These are phyloP conservation scores for Manacus vitellinus DNA, from an alignment of 2,113 vertebrate species.

Conservation along the genomic window DNA sequence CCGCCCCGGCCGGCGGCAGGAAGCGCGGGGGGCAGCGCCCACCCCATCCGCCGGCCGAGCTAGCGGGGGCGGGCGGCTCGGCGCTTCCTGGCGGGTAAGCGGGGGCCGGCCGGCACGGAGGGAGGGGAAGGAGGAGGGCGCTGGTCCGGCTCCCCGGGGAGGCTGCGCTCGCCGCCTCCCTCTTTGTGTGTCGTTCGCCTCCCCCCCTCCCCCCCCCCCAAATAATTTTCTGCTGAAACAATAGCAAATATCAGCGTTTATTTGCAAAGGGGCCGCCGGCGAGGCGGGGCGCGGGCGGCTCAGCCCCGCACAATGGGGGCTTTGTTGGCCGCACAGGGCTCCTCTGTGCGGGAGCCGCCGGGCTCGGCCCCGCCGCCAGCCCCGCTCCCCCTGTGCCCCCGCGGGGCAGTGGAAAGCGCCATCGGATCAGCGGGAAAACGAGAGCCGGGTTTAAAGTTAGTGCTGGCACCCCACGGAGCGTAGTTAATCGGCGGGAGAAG, in stretches of 20 bases:
- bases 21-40: background rate
- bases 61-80: background rate
- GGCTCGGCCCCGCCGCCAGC: background rate
- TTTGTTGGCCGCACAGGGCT: constrained; percentile 18
- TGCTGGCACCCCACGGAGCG: background rate
- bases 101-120: background rate
- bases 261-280: constrained; percentile 1
- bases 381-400: background rate
- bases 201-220: accelerated
- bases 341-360: background rate
- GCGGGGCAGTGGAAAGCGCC: background rate
- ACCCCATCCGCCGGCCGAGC: background rate
- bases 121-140: background rate
- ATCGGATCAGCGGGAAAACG: accelerated
- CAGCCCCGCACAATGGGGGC: background rate
- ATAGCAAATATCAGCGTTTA: constrained; percentile 10
- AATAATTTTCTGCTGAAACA: background rate
- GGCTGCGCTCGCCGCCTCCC: background rate
- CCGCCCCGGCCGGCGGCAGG: background rate
- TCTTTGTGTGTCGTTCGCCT: background rate
- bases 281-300: background rate
- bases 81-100: constrained; percentile 27
- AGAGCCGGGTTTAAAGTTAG: background rate
- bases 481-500: background rate
- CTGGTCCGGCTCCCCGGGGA: background rate